Evolutionary conservation across 2,113 vertebrate genomes (phyloP), one percentile per base, ranked within the genome.

Genomic region (Tretioscincus oriximinensis): DNA sequence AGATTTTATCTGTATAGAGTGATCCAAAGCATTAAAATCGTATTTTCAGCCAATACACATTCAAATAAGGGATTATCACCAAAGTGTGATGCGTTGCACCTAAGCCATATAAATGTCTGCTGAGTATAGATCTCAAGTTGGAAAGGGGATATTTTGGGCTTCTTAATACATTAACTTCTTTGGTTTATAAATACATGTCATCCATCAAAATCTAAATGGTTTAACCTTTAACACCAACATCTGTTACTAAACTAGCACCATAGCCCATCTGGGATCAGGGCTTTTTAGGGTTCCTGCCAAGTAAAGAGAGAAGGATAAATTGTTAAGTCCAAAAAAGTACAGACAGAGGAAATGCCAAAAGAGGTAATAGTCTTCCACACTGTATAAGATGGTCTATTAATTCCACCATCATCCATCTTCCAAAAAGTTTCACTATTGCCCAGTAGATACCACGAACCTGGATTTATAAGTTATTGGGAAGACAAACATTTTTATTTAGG

Each of bases 191-290:
- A 92, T 83, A 88, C 61, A 92, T 92, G 84, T 92, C 95, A 96
- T 97, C 95, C 93, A 95, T 96, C 96, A 96, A 84, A 88, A 90
- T 93, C 90, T 87, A 92, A 96, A 96, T 89, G 84, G 86, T 94
- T 95, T 95, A 93, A 94, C 96, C 95, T 97, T 95, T 95, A 94
- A 95, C 96, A 96, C 90, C 85, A 92, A 96, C 97, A 97, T 96
- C 96, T 97, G 96, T 92, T 95, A 87, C 93, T 89, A 95, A 91
- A 94, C 89, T 85, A 78, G 91, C 85, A 65, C 70, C 81, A 77
- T 76, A 49, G 58, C 86, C 78, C 82, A 88, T 88, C 83, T 88
- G 90, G 79, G 78, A 76, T 72, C 41, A 75, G 81, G 78, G 65
- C 64, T 67, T 69, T 24, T 20, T 31, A 9, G 51, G 69, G n/a